Percentiles rank a stretch among this genome's conserved stretches.
These are phyloP conservation scores for Pangasianodon gigas DNA, from an alignment of 2,113 vertebrate genomes.

Conservation along the genomic window DNA sequence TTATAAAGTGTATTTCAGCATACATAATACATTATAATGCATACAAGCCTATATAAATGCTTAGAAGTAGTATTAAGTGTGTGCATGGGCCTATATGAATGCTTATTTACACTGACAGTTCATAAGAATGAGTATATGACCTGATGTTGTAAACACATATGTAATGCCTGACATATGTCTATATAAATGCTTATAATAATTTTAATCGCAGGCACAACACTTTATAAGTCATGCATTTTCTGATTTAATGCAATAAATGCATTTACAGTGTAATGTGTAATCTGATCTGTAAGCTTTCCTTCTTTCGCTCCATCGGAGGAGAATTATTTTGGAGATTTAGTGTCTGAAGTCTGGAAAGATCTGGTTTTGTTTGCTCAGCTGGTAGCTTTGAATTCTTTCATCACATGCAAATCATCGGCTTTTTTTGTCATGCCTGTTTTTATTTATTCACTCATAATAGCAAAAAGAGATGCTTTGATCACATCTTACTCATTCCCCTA, in stretches of 20 bases:
- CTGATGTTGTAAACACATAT: neutral
- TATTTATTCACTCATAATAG: conserved; percentile 9
- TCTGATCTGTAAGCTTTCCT: neutral
- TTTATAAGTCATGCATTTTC: neutral
- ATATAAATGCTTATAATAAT: neutral
- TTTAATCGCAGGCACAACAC: too few species aligned
- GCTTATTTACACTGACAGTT: neutral
- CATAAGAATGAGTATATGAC: neutral
- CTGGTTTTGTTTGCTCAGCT: conserved; percentile 30
- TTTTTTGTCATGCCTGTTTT: neutral
- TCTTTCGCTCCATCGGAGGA: neutral
- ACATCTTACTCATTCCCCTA: neutral
- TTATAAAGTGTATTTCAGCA: neutral
- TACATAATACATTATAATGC: neutral
- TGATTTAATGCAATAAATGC: neutral
- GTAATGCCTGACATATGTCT: neutral
- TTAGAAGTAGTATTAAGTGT: neutral
- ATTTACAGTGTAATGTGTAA: neutral
- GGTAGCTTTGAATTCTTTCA: neutral
- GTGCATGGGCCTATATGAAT: neutral
- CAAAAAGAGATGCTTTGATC: conserved; percentile 1
- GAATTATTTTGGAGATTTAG: neutral
- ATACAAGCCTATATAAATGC: neutral
- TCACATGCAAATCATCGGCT: neutral
- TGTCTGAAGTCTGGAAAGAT: neutral